Percentiles rank a stretch among this genome's conserved stretches.
phyloP scores from a whole-genome alignment of 2,113 vertebrate species.

The Coturnix japonica region DNA sequence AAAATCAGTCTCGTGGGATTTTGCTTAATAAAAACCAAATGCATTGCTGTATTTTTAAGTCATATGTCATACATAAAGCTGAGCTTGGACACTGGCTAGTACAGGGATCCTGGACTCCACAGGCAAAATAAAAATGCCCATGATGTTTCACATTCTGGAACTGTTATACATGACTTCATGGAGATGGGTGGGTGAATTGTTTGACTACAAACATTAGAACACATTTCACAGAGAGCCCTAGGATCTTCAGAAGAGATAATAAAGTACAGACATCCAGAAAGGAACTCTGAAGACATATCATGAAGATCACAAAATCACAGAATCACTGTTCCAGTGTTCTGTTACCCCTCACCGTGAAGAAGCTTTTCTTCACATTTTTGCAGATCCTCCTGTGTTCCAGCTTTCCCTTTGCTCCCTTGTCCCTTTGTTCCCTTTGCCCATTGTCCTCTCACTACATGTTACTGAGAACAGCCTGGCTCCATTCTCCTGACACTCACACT shows the following conservation, averaged over 20 bases:
- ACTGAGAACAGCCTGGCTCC: no score
- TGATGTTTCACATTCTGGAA: slow-evolving; percentile 52
- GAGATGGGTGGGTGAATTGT: background rate
- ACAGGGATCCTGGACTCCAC: slow-evolving; percentile 38
- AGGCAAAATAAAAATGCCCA: slow-evolving; percentile 37
- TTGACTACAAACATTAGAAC: slow-evolving; percentile 52
- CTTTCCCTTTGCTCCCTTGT: no score
- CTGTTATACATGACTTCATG: slow-evolving; percentile 57
- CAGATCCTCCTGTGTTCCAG: no score
- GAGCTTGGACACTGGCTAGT: background rate
- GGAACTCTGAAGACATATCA: background rate
- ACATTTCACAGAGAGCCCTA: slow-evolving; percentile 44
- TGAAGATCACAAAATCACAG: background rate
- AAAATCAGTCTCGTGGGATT: slow-evolving; percentile 21
- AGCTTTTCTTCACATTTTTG: no score
- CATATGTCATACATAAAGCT: slow-evolving; percentile 43
- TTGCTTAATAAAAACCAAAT: slow-evolving; percentile 37
- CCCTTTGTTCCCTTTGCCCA: no score
- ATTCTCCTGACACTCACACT: no score
- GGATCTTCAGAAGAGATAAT: slow-evolving; percentile 24
- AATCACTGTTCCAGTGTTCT: no score
- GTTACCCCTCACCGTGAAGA: no score
- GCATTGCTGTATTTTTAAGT: background rate
- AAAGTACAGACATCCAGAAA: slow-evolving; percentile 11
- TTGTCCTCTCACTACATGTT: no score